These are phyloP conservation scores for Leucophenga montana DNA, from an alignment of 2,888 invertebrate genomes.

Conservation along the genomic window DNA sequence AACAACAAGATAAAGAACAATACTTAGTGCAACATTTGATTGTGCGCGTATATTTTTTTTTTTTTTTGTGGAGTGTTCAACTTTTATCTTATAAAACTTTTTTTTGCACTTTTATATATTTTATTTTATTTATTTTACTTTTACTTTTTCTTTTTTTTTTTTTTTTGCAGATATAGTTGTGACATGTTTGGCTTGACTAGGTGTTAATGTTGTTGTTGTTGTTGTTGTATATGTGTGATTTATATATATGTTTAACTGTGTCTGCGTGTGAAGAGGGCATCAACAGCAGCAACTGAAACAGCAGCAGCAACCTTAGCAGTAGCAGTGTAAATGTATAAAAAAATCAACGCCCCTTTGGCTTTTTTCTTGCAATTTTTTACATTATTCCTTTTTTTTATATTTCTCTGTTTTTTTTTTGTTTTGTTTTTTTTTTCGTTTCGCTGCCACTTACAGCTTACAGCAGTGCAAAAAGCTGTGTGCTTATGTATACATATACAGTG, in stretches of 20 bases:
- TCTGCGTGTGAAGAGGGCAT: background rate
- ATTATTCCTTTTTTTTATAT: background rate
- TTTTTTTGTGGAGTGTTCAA: background rate
- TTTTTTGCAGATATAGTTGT: background rate
- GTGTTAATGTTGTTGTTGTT: background rate
- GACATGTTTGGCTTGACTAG: background rate
- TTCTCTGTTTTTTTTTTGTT: background rate
- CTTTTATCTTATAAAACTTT: background rate
- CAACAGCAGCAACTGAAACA: background rate
- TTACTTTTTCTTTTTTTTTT: background rate
- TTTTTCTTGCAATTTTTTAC: conserved; percentile 28
- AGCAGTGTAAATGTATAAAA: conserved; percentile 33
- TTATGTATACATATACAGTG: conserved; percentile 6
- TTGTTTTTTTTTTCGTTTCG: conserved; percentile 33
- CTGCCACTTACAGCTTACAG: conserved; percentile 33
- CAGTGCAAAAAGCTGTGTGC: conserved; percentile 22
- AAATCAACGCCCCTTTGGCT: conserved; percentile 58
- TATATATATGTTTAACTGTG: background rate
- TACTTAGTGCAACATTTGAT: background rate
- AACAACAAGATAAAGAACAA: conserved; percentile 2
- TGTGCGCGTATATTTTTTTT: background rate
- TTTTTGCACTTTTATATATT: background rate
- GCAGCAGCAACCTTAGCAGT: no score
- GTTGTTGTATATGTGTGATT: background rate
- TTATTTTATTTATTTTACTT: background rate